Evolutionary conservation across 2,797 vertebrate species (phyloP).

Genomic region (Leptodon cayanensis): DNA sequence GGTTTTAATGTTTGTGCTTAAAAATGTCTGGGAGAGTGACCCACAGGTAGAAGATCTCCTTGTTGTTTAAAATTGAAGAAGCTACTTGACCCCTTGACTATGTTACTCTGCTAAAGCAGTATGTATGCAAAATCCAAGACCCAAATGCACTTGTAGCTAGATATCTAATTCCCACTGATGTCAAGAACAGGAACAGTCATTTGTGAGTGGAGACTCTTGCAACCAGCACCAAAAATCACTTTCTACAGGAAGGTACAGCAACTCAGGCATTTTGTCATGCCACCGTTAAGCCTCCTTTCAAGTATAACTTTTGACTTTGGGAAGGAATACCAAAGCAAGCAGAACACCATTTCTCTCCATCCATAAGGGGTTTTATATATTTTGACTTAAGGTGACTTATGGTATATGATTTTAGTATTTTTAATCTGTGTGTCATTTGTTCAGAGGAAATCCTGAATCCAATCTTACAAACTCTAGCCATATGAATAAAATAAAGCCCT

Average conservation of each 20-base stretch:
- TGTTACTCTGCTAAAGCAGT: background rate
- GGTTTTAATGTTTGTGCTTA: background rate
- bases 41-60: background rate
- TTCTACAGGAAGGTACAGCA: background rate
- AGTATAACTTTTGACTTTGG: background rate
- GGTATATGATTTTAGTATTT: background rate
- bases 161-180: background rate
- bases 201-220: background rate
- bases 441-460: background rate
- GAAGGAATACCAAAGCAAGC: background rate
- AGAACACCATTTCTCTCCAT: background rate
- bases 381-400: background rate
- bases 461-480: background rate
- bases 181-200: background rate
- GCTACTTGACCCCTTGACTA: background rate
- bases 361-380: background rate
- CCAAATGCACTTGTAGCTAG: background rate
- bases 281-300: background rate
- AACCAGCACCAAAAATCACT: background rate
- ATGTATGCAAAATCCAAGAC: background rate
- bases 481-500: background rate
- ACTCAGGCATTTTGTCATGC: background rate
- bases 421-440: background rate
- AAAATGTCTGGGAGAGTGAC: background rate
- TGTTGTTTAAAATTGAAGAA: background rate